phyloP scores from a whole-genome alignment of 2,113 vertebrate species.

The Oncorhynchus gorbuscha region DNA sequence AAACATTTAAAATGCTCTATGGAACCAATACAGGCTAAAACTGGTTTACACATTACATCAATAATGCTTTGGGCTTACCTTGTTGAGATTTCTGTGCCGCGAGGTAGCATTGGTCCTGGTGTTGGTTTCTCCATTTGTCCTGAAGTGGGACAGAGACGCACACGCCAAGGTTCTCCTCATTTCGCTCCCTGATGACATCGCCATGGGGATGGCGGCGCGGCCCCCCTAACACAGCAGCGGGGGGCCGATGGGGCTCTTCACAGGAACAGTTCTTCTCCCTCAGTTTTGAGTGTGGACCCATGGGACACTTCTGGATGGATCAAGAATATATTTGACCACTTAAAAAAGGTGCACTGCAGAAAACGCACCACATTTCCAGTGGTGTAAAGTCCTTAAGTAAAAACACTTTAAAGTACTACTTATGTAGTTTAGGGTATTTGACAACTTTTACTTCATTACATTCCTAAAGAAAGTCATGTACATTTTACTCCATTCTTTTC shows the following conservation, averaged over 20 bases:
- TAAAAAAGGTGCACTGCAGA: too few species aligned
- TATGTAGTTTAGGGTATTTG: too few species aligned
- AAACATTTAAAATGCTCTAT: background rate
- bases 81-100: constrained; percentile 40
- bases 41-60: background rate
- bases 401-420: too few species aligned
- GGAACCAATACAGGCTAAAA: background rate
- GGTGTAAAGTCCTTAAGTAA: too few species aligned
- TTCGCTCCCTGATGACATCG: constrained; percentile 40
- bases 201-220: constrained; percentile 32
- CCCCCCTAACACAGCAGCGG: constrained; percentile 22
- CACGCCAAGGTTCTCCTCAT: constrained; percentile 48
- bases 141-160: background rate
- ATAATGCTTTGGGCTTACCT: constrained; percentile 39
- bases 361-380: too few species aligned
- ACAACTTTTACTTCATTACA: too few species aligned
- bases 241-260: background rate
- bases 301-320: constrained; percentile 23
- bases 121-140: constrained; percentile 38
- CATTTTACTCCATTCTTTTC: too few species aligned
- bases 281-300: constrained; percentile 29
- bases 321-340: too few species aligned
- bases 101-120: background rate
- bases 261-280: constrained; percentile 50
- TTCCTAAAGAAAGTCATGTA: too few species aligned